Base-by-base conservation (phyloP, 2,113 vertebrate species). In the Lepidothrix coronata region DNA sequence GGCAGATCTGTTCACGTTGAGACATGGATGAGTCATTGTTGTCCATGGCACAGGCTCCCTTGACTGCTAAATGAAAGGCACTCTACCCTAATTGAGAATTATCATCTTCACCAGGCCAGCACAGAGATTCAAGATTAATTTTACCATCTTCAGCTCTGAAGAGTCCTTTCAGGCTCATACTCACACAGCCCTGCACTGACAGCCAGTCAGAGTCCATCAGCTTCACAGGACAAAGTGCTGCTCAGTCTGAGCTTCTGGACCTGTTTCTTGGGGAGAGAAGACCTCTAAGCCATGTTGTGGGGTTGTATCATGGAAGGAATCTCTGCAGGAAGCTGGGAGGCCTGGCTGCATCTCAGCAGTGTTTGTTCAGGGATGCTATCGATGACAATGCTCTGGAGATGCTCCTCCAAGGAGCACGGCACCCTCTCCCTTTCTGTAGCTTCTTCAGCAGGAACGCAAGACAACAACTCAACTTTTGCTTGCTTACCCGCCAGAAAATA, bases 351-450 rank as follows among this genome's bases (percentile, higher is more conserved):
- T 27, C 31, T 48, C 77, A 65, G 62, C 4, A 39, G 6, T 3
- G 1, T 44, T 71, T 62, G 22, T 35, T 59, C 33, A 67, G 43
- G 46, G 82, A 2, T 41, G 49, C 23, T 74, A 66, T 67, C 4
- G 1, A 58, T 9, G 49, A 54, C 0, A 33, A n/a, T 41, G 78
- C 37, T 54, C 79, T 67, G 67, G 48, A 74, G 72, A 28, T 41
- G 44, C 13, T 82, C 62, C 37, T 61, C 43, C 54, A n/a, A 80
- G 78, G 33, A 77, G 46, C 78, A 31, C 8, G 0, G 19, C 68
- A 55, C 31, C 35, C 13, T 1, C 52, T 49, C 52, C 67, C 41
- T 23, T 30, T 18, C 6, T 1, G 0, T 2, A 16, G 23, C 5
- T 83, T 24, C 78, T 75, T 35, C 75, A 80, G 57, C 67, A 48